These are phyloP conservation scores for Plebejus argus DNA, from an alignment of 2,888 invertebrate genomes.

Conservation along the genomic window DNA sequence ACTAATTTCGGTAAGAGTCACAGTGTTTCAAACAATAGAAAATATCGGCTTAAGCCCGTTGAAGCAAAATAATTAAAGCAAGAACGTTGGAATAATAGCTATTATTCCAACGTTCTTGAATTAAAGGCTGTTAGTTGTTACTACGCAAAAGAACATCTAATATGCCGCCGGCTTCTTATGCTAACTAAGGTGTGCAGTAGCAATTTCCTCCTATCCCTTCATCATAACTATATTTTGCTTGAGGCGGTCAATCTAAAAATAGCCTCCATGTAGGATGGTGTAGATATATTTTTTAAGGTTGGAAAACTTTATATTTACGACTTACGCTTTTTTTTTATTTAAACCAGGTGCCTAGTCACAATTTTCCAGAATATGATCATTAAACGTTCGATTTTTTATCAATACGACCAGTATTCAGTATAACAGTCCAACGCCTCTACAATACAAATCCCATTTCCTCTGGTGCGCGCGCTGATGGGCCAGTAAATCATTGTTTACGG, in stretches of 20 bases:
- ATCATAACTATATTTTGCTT: not conserved
- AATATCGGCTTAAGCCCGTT: too few species aligned
- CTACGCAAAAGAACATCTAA: not conserved
- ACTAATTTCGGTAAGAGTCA: too few species aligned
- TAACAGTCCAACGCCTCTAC: not conserved
- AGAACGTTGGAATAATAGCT: too few species aligned
- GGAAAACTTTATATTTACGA: not conserved
- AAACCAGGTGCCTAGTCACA: not conserved
- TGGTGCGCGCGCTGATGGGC: not conserved
- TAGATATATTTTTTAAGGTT: too few species aligned
- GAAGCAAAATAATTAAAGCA: not conserved
- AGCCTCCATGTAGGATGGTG: not conserved
- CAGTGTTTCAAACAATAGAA: too few species aligned
- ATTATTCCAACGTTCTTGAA: too few species aligned
- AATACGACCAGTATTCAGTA: not conserved
- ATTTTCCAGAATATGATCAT: not conserved
- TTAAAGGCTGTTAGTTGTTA: not conserved
- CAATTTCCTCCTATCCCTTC: not conserved
- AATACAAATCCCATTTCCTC: not conserved
- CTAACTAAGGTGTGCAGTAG: not conserved
- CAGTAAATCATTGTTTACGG: conserved; percentile 24
- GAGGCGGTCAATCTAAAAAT: not conserved
- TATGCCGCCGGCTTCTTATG: not conserved
- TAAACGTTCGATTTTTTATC: too few species aligned
- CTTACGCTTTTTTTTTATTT: not conserved